Conservation (phyloP, 37 sponge, comb jelly and placozoan genomes). For the Halisarca cf. caerulea region DNA sequence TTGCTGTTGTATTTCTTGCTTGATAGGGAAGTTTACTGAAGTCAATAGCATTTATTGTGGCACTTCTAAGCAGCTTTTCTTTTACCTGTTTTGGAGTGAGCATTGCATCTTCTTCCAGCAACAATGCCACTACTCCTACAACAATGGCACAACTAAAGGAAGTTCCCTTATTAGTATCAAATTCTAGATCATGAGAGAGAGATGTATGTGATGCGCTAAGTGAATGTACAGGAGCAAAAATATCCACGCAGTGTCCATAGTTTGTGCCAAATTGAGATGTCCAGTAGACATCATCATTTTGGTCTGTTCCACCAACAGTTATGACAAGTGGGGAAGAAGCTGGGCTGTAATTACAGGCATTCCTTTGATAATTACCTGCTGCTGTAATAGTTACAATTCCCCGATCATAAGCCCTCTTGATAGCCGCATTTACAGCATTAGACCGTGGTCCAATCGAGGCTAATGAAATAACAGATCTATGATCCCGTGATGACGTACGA, state of each 20-base stretch:
- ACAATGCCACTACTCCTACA: slow-evolving; percentile 54
- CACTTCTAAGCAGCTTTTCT: slow-evolving; percentile 23
- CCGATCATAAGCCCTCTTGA: slow-evolving; percentile 18
- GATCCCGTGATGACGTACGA: not conserved
- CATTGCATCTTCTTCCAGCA: slow-evolving; percentile 32
- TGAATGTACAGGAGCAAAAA: slow-evolving; percentile 70
- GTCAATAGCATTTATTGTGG: slow-evolving; percentile 22
- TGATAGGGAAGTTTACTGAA: slow-evolving; percentile 18
- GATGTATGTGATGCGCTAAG: slow-evolving; percentile 52
- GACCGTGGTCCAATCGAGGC: slow-evolving; percentile 38
- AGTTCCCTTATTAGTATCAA: slow-evolving; percentile 49
- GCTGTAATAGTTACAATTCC: slow-evolving; percentile 60
- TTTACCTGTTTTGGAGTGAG: slow-evolving; percentile 46
- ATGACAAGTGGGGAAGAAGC: slow-evolving; percentile 53
- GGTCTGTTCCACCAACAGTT: slow-evolving; percentile 64
- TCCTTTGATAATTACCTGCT: slow-evolving; percentile 55
- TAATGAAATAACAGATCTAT: slow-evolving; percentile 59
- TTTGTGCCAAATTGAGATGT: slow-evolving; percentile 22
- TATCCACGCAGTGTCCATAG: slow-evolving; percentile 66
- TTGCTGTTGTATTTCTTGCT: slow-evolving; percentile 41
- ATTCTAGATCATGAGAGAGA: slow-evolving; percentile 19
- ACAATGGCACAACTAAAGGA: slow-evolving; percentile 66
- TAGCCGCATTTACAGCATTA: slow-evolving; percentile 38
- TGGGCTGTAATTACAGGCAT: slow-evolving; percentile 58
- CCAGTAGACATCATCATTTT: slow-evolving; percentile 44